Evolutionary conservation across 2,888 invertebrate genomes (phyloP), one percentile per base, ranked within the genome.

Genomic region (Craniophora ligustri): DNA sequence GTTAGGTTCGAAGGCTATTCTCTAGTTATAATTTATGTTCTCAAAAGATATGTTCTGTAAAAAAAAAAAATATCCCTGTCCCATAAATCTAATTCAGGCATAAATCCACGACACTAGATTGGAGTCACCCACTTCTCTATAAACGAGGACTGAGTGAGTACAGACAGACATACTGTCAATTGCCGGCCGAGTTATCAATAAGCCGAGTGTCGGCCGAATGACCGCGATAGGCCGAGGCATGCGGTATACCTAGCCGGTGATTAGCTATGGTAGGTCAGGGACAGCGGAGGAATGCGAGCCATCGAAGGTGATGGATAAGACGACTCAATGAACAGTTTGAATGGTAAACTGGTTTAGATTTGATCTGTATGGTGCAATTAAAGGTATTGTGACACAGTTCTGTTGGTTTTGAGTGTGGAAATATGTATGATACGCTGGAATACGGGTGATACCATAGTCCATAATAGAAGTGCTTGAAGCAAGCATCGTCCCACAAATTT

Each of bases 221-320:
- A 64, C 64, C 69, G 64, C 64, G 56, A 63, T 64, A 32, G 5
- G 5, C 14, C 6, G n/a, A 14, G 48, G 39, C 45, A 45, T 34
- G 16, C 57, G n/a, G 56, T 16, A 46, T 47, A 38, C 45, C 50
- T 26, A 38, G 47, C 50, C 30, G 49, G 7, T 49, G 41, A 69
- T 70, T 73, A 73, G 32, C 44, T 41, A 47, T 64, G 65, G 46
- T 51, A 42, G 72, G 55, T 70, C 68, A 71, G 31, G 72, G 63
- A 55, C 61, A 26, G 16, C 16, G 10, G 10, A 40, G 57, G 70
- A 60, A 69, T 73, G 71, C 21, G 56, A 35, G 32, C 15, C 41
- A 62, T 47, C 21, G 35, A 54, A 54, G 51, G 56, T 55, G 69
- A 34, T 11, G 45, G 44, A 55, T 54, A 36, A 39, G 39, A 54